These are phyloP conservation scores for Strigamia crassipes DNA, from an alignment of 2,888 invertebrate genomes.

Conservation along the genomic window DNA sequence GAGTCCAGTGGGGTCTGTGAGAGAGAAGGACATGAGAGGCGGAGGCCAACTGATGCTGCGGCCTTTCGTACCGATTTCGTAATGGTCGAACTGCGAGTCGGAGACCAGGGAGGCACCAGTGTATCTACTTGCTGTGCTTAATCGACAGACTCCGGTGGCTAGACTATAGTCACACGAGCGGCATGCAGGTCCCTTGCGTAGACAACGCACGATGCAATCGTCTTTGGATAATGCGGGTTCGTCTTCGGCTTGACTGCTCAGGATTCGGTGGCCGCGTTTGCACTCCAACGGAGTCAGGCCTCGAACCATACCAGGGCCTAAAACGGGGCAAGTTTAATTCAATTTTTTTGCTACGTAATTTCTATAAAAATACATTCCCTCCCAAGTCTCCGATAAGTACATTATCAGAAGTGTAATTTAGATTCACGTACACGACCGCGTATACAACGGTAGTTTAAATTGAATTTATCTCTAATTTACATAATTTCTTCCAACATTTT, in stretches of 20 bases:
- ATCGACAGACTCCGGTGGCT: constrained; percentile 78
- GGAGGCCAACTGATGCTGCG: constrained; percentile 18
- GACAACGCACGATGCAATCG: constrained; percentile 87
- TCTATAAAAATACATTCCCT: background rate
- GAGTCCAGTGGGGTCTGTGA: constrained; percentile 45
- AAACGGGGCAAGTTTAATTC: background rate
- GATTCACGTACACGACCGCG: no score
- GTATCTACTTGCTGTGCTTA: constrained; percentile 80
- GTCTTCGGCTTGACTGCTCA: constrained; percentile 61
- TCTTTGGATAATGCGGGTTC: constrained; percentile 84
- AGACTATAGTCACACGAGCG: constrained; percentile 87
- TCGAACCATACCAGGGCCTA: constrained; percentile 36
- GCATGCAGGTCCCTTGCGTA: constrained; percentile 83
- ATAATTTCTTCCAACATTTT: no score
- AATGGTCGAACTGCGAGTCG: constrained; percentile 90
- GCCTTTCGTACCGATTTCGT: constrained; percentile 66
- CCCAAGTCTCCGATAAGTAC: background rate
- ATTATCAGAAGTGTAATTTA: background rate
- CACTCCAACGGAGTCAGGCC: constrained; percentile 48
- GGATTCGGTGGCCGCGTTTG: constrained; percentile 47
- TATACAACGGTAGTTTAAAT: no score
- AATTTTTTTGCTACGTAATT: background rate
- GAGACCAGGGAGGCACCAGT: constrained; percentile 81
- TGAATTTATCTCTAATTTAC: no score
- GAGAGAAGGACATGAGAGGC: constrained; percentile 19